phyloP scores from a whole-genome alignment of 2,113 vertebrate genomes.

The Lagopus leucura region DNA sequence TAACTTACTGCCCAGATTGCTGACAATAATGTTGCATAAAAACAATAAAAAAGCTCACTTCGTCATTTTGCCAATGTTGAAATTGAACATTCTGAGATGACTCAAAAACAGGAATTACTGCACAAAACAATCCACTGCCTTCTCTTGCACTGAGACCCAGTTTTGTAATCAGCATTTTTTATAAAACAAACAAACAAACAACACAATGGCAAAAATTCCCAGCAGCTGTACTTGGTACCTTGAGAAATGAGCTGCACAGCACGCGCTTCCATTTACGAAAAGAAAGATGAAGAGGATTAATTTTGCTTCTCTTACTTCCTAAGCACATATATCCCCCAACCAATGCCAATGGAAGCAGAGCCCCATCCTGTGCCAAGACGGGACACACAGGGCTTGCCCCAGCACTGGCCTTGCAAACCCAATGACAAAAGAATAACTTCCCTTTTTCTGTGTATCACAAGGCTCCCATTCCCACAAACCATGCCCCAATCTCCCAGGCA shows the following conservation, averaged over 20 bases:
- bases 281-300: background rate
- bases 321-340: background rate
- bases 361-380: fast-evolving
- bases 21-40: background rate
- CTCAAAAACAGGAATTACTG: background rate
- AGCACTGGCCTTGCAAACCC: background rate
- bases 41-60: background rate
- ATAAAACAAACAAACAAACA: background rate
- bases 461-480: background rate
- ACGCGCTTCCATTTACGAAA: background rate
- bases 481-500: fast-evolving
- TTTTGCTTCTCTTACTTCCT: background rate
- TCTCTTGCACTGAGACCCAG: background rate
- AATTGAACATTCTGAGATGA: background rate
- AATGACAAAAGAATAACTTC: background rate
- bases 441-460: fast-evolving
- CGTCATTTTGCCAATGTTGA: background rate
- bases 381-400: fast-evolving
- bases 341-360: fast-evolving
- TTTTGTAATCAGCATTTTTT: background rate
- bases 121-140: background rate
- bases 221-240: background rate
- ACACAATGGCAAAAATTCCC: background rate
- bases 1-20: background rate
- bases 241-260: background rate